Conservation (phyloP, 2,113 vertebrate species). For the Papio anubis region DNA sequence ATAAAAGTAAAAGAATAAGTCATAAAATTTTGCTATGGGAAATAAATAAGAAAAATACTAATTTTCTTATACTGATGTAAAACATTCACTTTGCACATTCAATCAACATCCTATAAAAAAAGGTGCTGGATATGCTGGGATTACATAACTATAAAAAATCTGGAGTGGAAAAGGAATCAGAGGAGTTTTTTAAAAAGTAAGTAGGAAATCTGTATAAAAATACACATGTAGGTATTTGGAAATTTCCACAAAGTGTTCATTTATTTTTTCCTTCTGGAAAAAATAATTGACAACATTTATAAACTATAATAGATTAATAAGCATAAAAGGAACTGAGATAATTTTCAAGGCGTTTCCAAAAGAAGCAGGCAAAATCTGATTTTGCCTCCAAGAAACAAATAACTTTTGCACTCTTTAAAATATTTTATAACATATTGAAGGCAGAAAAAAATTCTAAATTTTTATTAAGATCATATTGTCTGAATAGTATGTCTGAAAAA, state of each 20-base stretch:
- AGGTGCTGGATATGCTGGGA: background rate
- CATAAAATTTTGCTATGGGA: background rate
- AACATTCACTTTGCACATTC: background rate
- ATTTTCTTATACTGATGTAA: background rate
- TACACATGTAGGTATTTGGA: background rate
- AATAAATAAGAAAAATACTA: background rate
- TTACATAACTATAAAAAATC: background rate
- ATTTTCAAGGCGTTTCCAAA: background rate
- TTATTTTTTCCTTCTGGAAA: background rate
- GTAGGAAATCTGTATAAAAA: background rate
- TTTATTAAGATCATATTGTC: background rate
- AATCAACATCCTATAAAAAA: background rate
- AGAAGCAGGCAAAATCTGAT: background rate
- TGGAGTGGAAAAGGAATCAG: background rate
- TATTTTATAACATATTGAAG: background rate
- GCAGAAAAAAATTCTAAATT: background rate
- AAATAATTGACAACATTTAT: background rate
- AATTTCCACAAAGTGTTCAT: background rate
- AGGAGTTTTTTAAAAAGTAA: background rate
- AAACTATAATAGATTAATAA: background rate
- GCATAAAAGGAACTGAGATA: background rate
- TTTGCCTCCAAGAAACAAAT: background rate
- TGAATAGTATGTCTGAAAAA: background rate
- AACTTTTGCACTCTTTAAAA: background rate
- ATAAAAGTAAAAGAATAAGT: background rate